A percentile compares a stretch with the other conserved stretches of the same genome.
Evolutionary conservation across 2,888 invertebrate species (phyloP).

Genomic region (Mythimna impura): DNA sequence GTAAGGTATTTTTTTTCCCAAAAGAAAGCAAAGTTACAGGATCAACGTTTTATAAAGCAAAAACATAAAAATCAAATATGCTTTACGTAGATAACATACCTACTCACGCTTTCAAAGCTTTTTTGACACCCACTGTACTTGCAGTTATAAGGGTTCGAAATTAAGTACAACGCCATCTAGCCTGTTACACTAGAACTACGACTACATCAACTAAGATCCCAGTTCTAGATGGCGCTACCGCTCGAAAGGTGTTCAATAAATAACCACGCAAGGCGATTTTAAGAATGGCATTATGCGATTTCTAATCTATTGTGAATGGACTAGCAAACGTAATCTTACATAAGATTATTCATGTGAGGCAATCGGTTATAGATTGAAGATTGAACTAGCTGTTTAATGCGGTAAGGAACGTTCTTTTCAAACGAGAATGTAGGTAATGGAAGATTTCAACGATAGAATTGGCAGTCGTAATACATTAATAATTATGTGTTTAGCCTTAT

Average conservation of each 20-base stretch:
- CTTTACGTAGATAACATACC: too few relatives aligned
- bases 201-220: neutral
- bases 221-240: constrained; percentile 52
- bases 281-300: constrained; percentile 55
- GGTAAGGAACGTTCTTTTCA: constrained; percentile 3
- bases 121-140: neutral
- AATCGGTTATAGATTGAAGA: constrained; percentile 37
- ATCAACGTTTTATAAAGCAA: too few relatives aligned
- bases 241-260: constrained; percentile 41
- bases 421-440: constrained; percentile 23
- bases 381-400: constrained; percentile 22
- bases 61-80: too few relatives aligned
- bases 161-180: constrained; percentile 58
- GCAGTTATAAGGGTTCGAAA: neutral
- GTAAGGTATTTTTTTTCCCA: neutral
- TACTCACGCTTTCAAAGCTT: neutral
- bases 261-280: constrained; percentile 38
- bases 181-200: constrained; percentile 2
- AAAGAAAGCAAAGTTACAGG: neutral
- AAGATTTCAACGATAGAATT: constrained; percentile 25
- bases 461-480: neutral
- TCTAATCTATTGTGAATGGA: constrained; percentile 61
- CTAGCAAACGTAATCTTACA: constrained; percentile 45
- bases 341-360: constrained; percentile 53
- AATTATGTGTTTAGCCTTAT: neutral